Evolutionary conservation across 2,113 vertebrate genomes (phyloP).

Genomic region (Tyto alba): DNA sequence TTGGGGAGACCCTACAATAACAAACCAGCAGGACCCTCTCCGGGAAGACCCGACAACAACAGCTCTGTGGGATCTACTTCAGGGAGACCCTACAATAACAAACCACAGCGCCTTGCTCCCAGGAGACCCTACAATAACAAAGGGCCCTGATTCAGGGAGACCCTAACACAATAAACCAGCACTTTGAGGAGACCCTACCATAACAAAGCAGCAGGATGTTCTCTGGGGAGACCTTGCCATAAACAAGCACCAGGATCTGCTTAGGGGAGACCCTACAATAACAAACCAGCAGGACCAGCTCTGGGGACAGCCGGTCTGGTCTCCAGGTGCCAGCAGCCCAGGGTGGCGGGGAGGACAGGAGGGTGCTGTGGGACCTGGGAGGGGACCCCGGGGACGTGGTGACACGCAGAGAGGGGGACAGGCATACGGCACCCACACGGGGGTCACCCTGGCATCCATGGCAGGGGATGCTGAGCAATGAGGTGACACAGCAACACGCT

Average conservation of each 20-base stretch:
- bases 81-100: not conserved
- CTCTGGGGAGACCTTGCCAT: no score
- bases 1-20: not conserved
- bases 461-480: not conserved
- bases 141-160: not conserved
- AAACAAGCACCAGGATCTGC: no score
- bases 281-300: rapidly evolving
- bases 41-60: no score
- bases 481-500: rapidly evolving
- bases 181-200: not conserved
- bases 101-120: not conserved
- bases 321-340: not conserved
- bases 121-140: not conserved
- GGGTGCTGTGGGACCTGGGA: not conserved
- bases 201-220: rapidly evolving
- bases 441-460: not conserved
- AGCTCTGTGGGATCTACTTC: no score
- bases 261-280: not conserved
- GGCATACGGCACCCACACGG: not conserved
- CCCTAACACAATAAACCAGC: not conserved
- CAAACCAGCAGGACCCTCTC: not conserved
- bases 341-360: not conserved
- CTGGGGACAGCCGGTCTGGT: not conserved
- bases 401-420: not conserved
- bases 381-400: not conserved